Conservation (phyloP, 2,797 vertebrate species). For the Spea hammondii region DNA sequence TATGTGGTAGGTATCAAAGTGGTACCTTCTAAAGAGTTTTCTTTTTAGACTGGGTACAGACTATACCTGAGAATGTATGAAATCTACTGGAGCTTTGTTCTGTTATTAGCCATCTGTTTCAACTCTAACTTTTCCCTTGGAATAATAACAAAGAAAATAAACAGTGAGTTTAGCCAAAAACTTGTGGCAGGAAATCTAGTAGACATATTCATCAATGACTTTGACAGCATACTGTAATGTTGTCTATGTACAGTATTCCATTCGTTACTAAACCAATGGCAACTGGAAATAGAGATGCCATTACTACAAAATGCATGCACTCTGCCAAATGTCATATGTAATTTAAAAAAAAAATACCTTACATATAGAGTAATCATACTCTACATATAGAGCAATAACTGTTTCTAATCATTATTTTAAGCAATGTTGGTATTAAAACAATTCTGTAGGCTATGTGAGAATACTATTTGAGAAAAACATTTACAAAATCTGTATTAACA, state of each 20-base stretch:
- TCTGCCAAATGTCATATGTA: not conserved
- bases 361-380: not conserved
- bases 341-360: not conserved
- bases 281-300: not conserved
- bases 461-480: too few relatives aligned
- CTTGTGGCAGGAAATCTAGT: slow-evolving; percentile 20
- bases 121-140: slow-evolving; percentile 12
- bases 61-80: not conserved
- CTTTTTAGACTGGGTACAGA: not conserved
- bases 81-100: slow-evolving; percentile 2
- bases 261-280: not conserved
- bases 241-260: slow-evolving; percentile 6
- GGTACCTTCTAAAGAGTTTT: too few relatives aligned
- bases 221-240: slow-evolving; percentile 13
- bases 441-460: too few relatives aligned
- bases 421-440: too few relatives aligned
- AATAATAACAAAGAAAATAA: slow-evolving; percentile 31
- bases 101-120: slow-evolving; percentile 21
- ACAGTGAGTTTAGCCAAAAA: slow-evolving; percentile 14
- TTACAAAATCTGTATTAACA: too few relatives aligned
- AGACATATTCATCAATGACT: slow-evolving; percentile 20
- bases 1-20: too few relatives aligned
- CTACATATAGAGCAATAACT: too few relatives aligned
- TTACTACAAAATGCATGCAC: not conserved
- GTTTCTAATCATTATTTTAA: too few relatives aligned